Conservation (phyloP, 92 coral and sea anemone genomes). For the Siderastrea radians region DNA sequence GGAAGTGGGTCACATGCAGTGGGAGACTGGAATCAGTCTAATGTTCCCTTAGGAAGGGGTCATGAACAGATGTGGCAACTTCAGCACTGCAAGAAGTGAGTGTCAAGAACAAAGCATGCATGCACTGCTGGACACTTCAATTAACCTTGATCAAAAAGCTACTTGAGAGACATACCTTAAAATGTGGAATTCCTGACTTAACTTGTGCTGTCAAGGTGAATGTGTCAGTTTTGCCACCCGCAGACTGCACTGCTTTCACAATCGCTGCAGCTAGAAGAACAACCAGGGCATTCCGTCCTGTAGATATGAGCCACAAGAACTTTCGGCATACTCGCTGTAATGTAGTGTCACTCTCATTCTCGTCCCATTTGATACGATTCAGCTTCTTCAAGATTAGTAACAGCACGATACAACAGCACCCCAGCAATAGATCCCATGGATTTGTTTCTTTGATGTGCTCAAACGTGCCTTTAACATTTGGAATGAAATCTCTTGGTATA, state of each 20-base stretch:
- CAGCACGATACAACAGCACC: slow-evolving; percentile 73
- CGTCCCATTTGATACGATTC: slow-evolving; percentile 76
- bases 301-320: slow-evolving; percentile 84
- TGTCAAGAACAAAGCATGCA: too few species aligned
- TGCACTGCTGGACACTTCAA: too few species aligned
- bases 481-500: slow-evolving; percentile 75
- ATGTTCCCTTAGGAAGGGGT: too few species aligned
- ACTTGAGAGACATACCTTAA: slow-evolving; percentile 69
- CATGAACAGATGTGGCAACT: too few species aligned
- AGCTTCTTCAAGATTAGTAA: slow-evolving; percentile 68
- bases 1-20: too few species aligned
- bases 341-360: slow-evolving; percentile 55
- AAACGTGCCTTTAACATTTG: slow-evolving; percentile 76
- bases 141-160: not conserved
- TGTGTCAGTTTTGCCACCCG: slow-evolving; percentile 43
- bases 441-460: slow-evolving; percentile 75
- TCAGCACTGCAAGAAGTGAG: too few species aligned
- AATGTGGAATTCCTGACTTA: slow-evolving; percentile 80
- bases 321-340: slow-evolving; percentile 83
- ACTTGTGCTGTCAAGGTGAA: slow-evolving; percentile 81
- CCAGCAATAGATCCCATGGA: slow-evolving; percentile 85
- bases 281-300: slow-evolving; percentile 92
- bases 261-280: slow-evolving; percentile 80
- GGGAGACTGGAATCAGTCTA: too few species aligned
- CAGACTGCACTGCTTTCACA: slow-evolving; percentile 72